These are phyloP conservation scores for Lepus europaeus DNA, from an alignment of 2,113 vertebrate genomes.

Conservation along the genomic window DNA sequence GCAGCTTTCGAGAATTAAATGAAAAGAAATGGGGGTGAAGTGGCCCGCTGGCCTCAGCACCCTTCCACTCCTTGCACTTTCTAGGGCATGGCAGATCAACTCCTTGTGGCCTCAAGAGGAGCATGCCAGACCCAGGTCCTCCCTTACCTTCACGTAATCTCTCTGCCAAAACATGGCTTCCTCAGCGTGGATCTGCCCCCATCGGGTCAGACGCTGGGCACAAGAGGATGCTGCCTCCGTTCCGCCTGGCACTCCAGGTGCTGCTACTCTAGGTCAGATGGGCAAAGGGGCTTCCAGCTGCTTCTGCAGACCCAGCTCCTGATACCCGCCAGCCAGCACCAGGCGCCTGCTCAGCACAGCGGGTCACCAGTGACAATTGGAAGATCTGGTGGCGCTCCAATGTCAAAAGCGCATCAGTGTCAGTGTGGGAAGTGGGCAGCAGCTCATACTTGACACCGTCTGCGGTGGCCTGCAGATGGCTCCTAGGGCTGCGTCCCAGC, in stretches of 20 bases:
- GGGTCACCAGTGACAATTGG: not conserved
- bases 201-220: rapidly evolving
- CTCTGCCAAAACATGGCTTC: not conserved
- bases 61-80: not conserved
- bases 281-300: not conserved
- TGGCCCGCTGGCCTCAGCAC: not conserved
- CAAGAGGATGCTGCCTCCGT: not conserved
- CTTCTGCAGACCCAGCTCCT: not conserved
- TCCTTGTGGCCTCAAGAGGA: not conserved
- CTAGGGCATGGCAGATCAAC: not conserved
- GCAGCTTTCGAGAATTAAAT: not conserved
- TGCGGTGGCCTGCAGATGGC: not conserved
- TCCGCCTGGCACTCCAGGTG: not conserved
- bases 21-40: not conserved
- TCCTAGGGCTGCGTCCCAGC: not conserved
- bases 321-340: too few relatives aligned
- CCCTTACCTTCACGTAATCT: not conserved
- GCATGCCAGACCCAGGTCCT: not conserved
- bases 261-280: not conserved
- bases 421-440: not conserved
- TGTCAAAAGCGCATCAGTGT: not conserved
- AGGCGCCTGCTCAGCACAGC: not conserved
- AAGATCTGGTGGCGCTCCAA: rapidly evolving
- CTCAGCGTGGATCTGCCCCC: not conserved
- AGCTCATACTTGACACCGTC: not conserved